Percentiles rank a stretch among this genome's conserved stretches.
Conservation (phyloP, 2,888 invertebrate species). For the Ormyrus pomaceus region DNA sequence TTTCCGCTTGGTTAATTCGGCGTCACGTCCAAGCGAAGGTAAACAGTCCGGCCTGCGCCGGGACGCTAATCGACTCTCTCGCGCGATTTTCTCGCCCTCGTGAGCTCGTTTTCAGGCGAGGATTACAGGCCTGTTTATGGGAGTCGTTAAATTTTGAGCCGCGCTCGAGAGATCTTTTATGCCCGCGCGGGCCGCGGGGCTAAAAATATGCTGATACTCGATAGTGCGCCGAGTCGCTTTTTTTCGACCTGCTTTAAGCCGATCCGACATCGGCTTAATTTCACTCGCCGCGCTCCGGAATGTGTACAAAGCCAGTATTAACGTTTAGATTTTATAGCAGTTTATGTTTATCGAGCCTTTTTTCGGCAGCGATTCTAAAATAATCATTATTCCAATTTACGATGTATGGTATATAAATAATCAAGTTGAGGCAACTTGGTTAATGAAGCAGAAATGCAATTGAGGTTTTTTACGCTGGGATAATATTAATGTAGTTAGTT, state of each 20-base stretch:
- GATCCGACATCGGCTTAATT: too few relatives aligned
- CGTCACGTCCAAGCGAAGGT: constrained; percentile 12
- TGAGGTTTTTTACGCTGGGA: too few relatives aligned
- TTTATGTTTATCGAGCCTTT: too few relatives aligned
- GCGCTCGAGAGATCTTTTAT: too few relatives aligned
- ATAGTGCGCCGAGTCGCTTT: neutral
- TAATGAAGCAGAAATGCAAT: too few relatives aligned
- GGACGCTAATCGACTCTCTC: constrained; percentile 18
- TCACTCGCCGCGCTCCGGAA: neutral
- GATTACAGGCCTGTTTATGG: constrained; percentile 39
- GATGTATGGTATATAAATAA: too few relatives aligned
- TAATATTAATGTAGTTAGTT: neutral
- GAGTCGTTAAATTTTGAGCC: constrained; percentile 40
- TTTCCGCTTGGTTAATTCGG: constrained; percentile 33
- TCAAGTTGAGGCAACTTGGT: too few relatives aligned
- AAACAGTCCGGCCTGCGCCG: constrained; percentile 24
- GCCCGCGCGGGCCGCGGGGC: neutral
- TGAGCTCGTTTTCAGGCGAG: neutral
- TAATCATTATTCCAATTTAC: too few relatives aligned
- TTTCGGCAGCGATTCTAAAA: too few relatives aligned
- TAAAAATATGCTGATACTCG: constrained; percentile 41
- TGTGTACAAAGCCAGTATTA: neutral
- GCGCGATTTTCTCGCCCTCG: constrained; percentile 6
- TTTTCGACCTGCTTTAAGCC: neutral
- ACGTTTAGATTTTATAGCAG: too few relatives aligned